Base-by-base conservation (phyloP, 2,113 vertebrate genomes). In the Hydrolagus affinis region DNA sequence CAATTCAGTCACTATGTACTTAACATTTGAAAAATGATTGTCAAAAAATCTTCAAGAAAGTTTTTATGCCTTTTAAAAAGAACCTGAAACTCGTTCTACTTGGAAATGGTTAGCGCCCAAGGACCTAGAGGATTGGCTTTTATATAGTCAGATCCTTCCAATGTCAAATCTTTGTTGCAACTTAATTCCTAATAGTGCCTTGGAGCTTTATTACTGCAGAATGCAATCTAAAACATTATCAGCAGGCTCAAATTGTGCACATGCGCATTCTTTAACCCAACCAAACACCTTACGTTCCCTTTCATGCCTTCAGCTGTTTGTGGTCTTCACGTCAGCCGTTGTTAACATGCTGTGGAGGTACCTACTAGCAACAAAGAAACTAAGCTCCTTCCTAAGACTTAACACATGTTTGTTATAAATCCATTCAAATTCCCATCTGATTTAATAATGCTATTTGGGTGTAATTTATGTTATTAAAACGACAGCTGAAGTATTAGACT, bases 401-500 rank as follows among this genome's bases (percentile, higher is more conserved):
- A 19, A 66, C 28, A 78, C 21, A 9, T 19, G 23, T 66, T 17
- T 64, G 62, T 28, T 68, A 83, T 28, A 83, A 83, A 83, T 83
- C 11, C 2, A 23, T 2, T 62, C 78, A 83, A 28, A 28, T 66
- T 83, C 17, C 28, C 30, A 62, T 83, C 62, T 64, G 23, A 15
- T 32, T 68, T 83, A 66, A 83, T 66, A 83, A 32, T 28, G 21
- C 66, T 68, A 83, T 66, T 83, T 83, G 78, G 21, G 28, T 17
- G 30, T 28, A 83, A 83, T 66, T 59, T 83, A 30, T 83, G 62
- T 23, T 32, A 83, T 83, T 32, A 64, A 64, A 83, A 62, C 66
- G 78, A 68, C 78, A 83, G 62, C 60, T 66, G 78, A 62, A 83
- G 59, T 19, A 66, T 83, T 83, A 66, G 62, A 30, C 62, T 66